Evolutionary conservation across 2,888 invertebrate species (phyloP), one percentile per base, ranked within the genome.

Genomic region (Operophtera brumata): DNA sequence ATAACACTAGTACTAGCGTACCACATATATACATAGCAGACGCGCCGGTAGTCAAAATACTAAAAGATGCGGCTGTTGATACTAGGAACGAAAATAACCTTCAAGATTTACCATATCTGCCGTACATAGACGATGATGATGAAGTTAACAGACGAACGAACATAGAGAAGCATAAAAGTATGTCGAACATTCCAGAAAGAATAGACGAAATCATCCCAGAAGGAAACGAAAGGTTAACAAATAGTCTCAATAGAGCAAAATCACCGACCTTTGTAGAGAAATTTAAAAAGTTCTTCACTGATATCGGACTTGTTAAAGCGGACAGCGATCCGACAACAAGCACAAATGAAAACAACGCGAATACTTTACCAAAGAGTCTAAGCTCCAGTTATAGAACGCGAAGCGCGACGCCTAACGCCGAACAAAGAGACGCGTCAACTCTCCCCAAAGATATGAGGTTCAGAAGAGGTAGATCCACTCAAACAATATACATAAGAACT

Each of bases 21-120:
- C 89, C 88, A 0, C 88, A 89, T 52, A 88, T 90, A 69, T 88
- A 80, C 54, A 61, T 88, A 7, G 69, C 75, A 0, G 87, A 87
- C 37, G 55, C 77, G 0, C 54, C 66, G 2, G 59, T 59, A 0
- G 51, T 73, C 0, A 85, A 79, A 61, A 82, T 85, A 42, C 65
- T 84, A 2, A 89, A 85, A 67, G 90, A 90, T 61, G 90, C 87
- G 0, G 78, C 89, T 0, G 89, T 89, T 0, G 90, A 89, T 42
- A 90, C 90, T 0, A 76, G 89, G 63, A 89, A 90, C 58, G 87
- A 88, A 42, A 85, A 89, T 46, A 89, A 89, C 30, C 71, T 88
- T 0, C 89, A 90, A 73, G 90, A 90, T 46, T 87, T 90, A 71
- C 90, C 89, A 0, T 90, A 89, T 34, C 88, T 90, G 69, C 90